phyloP scores from a whole-genome alignment of 1,140 invertebrate genomes.

The Elymnias hypermnestra region DNA sequence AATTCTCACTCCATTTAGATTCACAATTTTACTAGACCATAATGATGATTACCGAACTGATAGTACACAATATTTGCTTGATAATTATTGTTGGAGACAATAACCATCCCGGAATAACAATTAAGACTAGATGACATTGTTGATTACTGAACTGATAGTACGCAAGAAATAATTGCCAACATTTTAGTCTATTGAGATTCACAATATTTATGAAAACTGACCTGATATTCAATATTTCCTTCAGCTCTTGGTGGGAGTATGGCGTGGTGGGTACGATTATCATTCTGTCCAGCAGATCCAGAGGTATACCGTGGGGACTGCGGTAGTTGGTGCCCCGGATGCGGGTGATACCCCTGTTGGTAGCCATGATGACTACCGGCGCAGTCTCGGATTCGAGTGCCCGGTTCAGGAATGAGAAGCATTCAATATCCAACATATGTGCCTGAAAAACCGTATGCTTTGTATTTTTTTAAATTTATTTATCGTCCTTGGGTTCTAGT shows the following conservation, averaged over 20 bases:
- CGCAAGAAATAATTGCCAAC: too few relatives aligned
- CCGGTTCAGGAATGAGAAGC: conserved; percentile 98
- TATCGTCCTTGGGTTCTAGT: too few relatives aligned
- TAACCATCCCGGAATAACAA: too few relatives aligned
- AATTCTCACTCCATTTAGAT: too few relatives aligned
- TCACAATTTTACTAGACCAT: too few relatives aligned
- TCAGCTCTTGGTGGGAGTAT: conserved; percentile 92
- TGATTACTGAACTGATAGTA: too few relatives aligned
- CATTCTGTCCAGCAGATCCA: conserved; percentile 96
- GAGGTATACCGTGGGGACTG: conserved; percentile 96
- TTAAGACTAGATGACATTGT: too few relatives aligned
- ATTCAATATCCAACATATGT: conserved; percentile 99
- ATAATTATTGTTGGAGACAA: too few relatives aligned
- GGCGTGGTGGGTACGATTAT: conserved; percentile 95
- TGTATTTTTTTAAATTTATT: background rate
- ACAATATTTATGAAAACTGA: too few relatives aligned
- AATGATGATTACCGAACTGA: too few relatives aligned
- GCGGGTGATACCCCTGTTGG: conserved; percentile 97
- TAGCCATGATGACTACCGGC: conserved; percentile 98
- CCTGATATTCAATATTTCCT: conserved; percentile 94
- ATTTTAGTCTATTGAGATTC: too few relatives aligned
- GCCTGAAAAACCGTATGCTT: conserved; percentile 76
- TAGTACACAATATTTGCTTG: too few relatives aligned
- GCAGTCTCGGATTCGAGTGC: conserved; percentile 98
- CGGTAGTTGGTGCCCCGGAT: conserved; percentile 96